A percentile compares a stretch with the other conserved stretches of the same genome.
These are phyloP conservation scores for Tragelaphus buxtoni DNA, from an alignment of 2,113 vertebrate species.

Conservation along the genomic window DNA sequence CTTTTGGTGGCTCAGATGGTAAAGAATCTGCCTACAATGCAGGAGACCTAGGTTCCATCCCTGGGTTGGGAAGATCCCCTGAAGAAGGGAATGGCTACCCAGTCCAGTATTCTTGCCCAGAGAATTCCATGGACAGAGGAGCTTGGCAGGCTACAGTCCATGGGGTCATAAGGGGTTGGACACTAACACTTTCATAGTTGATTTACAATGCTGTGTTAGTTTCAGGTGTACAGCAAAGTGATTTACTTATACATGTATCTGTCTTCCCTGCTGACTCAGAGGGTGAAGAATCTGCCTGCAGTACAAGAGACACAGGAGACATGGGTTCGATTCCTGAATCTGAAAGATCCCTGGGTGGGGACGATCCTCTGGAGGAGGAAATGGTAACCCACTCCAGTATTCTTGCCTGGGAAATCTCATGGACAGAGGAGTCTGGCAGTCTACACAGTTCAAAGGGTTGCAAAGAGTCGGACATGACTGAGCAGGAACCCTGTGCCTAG, in stretches of 20 bases:
- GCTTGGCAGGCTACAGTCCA: background rate
- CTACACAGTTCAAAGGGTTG: background rate
- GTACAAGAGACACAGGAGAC: background rate
- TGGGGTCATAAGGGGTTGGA: background rate
- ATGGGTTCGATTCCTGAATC: background rate
- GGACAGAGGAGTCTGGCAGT: background rate
- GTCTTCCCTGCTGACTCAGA: background rate
- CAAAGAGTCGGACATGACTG: background rate
- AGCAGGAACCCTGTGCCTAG: background rate
- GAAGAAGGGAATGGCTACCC: background rate
- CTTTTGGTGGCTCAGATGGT: background rate
- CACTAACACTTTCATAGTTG: background rate
- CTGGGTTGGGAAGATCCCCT: background rate
- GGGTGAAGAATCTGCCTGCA: background rate
- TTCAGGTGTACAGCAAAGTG: background rate
- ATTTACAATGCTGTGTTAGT: background rate
- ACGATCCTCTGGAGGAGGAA: background rate
- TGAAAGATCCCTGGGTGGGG: background rate
- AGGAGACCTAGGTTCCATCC: background rate
- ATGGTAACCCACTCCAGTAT: background rate
- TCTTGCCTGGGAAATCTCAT: background rate
- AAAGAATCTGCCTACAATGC: background rate
- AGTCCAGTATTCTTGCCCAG: background rate
- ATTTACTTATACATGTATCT: background rate
- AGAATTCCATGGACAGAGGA: background rate